phyloP scores from a whole-genome alignment of 2,113 vertebrate species.

The Panthera tigris region DNA sequence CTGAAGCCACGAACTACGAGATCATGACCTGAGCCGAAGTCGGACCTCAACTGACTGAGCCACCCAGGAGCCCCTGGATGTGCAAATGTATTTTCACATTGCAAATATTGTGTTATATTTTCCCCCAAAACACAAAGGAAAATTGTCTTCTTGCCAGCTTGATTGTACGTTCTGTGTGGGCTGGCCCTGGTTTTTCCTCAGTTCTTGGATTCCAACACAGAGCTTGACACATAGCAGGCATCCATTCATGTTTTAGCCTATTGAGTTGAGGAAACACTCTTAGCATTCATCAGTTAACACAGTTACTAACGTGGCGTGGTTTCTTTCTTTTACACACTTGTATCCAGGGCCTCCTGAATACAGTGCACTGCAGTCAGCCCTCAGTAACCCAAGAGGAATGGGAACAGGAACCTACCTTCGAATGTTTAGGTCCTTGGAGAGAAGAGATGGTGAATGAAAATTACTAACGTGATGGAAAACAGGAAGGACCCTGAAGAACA shows the following conservation, averaged over 20 bases:
- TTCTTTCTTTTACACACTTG: not conserved
- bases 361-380: not conserved
- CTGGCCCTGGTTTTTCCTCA: not conserved
- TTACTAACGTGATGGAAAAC: no score
- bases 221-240: not conserved
- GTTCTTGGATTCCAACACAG: not conserved
- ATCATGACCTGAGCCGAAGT: no score
- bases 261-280: not conserved
- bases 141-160: not conserved
- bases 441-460: not conserved
- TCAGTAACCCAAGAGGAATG: not conserved
- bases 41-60: no score
- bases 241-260: not conserved
- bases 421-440: not conserved
- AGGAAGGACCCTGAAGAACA: no score
- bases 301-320: not conserved
- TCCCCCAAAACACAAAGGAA: not conserved
- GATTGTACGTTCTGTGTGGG: not conserved
- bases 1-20: no score
- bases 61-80: no score
- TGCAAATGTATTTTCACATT: no score
- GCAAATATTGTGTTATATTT: not conserved
- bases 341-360: not conserved
- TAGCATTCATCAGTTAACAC: not conserved
- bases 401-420: not conserved